Evolutionary conservation across 2,888 invertebrate genomes (phyloP), one percentile per base, ranked within the genome.

Genomic region (Panorpa germanica): DNA sequence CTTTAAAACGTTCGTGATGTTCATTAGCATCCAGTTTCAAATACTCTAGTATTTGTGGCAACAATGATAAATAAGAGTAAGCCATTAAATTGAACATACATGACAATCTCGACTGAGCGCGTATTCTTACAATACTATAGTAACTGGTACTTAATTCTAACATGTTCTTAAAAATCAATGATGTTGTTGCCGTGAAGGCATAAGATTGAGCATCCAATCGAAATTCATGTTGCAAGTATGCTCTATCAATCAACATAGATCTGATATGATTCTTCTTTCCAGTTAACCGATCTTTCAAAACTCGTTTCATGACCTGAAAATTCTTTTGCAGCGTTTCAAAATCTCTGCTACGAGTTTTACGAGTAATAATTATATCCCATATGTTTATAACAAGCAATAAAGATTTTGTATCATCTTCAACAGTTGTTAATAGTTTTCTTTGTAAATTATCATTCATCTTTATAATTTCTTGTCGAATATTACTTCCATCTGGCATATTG

Each of bases 391-490:
- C 52, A 42, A 45, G 46, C 35, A 65, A 63, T 24, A 83, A 61
- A 36, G 77, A 72, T 41, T 75, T 72, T 0, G 80, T 83, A 44
- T 88, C 82, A 43, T 86, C 85, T 38, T 78, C 75, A 36, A 68
- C 65, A 30, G 64, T 60, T 5, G 55, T 49, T 31, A 81, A 50
- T 50, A 86, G 58, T 41, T 66, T 63, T 29, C 56, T 61, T 49
- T 75, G 74, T 7, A 81, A 56, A 3, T 58, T 54, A 25, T 65
- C 57, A 44, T 82, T 55, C 2, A 70, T 50, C 14, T 63, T 53
- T 0, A 65, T 65, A 2, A 83, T 49, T 3, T 57, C 57, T 37
- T 59, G 59, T 25, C 81, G 65, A 9, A 80, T 61, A 46, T 83
- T 82, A 33, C 62, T 54, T 1, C 78, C 81, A 45, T 74, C 67